Percentiles rank a stretch among this genome's conserved stretches.
Evolutionary conservation across 2,113 vertebrate genomes (phyloP).

Genomic region (Corythornis cristatus): DNA sequence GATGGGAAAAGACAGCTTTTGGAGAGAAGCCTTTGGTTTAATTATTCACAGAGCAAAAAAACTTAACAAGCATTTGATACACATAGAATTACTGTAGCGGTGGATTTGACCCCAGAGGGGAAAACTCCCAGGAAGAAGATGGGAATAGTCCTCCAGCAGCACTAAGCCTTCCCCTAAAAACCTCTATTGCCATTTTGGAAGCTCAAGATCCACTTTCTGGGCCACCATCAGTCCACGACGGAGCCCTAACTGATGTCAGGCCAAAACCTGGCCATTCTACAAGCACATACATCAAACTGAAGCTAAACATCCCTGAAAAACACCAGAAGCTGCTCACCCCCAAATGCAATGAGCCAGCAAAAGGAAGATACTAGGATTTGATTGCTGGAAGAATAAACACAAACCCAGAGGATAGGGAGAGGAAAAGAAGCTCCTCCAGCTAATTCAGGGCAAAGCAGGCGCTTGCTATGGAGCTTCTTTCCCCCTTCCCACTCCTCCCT

Average conservation of each 20-base stretch:
- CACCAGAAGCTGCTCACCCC: background rate
- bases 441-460: rapidly evolving
- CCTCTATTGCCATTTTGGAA: background rate
- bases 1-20: background rate
- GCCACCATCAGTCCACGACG: background rate
- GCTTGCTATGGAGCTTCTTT: rapidly evolving
- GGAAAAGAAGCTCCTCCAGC: background rate
- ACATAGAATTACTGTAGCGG: background rate
- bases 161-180: background rate
- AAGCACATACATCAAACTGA: rapidly evolving
- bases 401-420: background rate
- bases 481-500: background rate
- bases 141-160: background rate
- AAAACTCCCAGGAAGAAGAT: background rate
- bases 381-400: background rate
- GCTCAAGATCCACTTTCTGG: background rate
- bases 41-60: background rate
- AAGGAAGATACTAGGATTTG: background rate
- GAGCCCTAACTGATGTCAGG: background rate
- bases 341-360: background rate
- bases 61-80: background rate
- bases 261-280: background rate
- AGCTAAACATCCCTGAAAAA: background rate
- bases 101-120: background rate
- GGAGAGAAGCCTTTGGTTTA: background rate